phyloP scores from a whole-genome alignment of 2,113 vertebrate genomes.

The Cervus canadensis region DNA sequence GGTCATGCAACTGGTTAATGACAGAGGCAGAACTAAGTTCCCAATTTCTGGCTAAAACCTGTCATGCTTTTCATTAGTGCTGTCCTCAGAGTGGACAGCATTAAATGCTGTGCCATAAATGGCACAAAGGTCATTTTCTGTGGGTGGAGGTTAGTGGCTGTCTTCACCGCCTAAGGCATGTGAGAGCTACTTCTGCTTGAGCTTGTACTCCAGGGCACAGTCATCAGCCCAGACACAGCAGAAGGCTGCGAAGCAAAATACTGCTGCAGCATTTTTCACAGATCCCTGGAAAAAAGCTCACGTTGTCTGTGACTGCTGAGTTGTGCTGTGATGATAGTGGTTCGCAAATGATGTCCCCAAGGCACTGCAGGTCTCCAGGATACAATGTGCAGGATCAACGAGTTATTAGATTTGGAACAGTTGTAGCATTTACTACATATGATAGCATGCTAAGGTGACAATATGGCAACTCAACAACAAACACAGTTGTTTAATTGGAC shows the following conservation, averaged over 20 bases:
- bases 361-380: neutral
- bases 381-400: neutral
- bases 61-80: neutral
- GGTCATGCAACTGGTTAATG: neutral
- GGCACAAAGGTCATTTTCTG: neutral
- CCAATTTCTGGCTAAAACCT: neutral
- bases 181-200: neutral
- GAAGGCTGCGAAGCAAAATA: neutral
- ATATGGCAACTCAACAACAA: neutral
- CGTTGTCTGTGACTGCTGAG: conserved; percentile 24
- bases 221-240: neutral
- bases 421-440: neutral
- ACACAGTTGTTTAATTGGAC: conserved; percentile 14
- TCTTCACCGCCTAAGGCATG: neutral
- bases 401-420: neutral
- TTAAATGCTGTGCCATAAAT: neutral
- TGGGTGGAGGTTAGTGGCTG: neutral
- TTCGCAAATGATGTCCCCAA: neutral
- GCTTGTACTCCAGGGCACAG: neutral
- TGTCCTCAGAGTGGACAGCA: neutral
- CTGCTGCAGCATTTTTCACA: conserved; percentile 9
- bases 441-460: neutral
- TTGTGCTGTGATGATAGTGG: neutral
- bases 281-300: neutral
- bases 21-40: neutral